phyloP scores from a whole-genome alignment of 2,888 invertebrate genomes.

The Orchesellides sinensis region DNA sequence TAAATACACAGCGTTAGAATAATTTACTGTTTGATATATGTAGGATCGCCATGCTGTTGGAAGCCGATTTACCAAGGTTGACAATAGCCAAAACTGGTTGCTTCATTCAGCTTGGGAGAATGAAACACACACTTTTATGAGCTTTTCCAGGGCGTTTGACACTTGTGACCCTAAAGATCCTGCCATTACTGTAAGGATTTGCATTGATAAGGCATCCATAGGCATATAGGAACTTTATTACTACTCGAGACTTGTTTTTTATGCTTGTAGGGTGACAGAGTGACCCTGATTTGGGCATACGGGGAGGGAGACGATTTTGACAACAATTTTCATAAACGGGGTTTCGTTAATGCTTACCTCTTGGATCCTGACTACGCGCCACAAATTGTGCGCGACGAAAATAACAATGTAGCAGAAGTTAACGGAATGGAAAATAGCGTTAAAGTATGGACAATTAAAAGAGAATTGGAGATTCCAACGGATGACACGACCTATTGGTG shows the following conservation, averaged over 20 bases:
- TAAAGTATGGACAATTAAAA: constrained; percentile 32
- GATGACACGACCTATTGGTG: constrained; percentile 43
- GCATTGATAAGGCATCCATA: no score
- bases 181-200: no score
- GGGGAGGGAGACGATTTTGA: constrained; percentile 31
- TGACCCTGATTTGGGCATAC: constrained; percentile 47
- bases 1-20: no score
- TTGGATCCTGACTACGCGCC: background rate
- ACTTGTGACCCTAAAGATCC: background rate
- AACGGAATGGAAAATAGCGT: no score
- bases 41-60: constrained; percentile 39
- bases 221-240: background rate
- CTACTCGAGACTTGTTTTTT: constrained; percentile 21
- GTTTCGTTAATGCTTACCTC: background rate
- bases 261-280: no score
- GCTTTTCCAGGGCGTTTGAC: constrained; percentile 38
- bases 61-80: background rate
- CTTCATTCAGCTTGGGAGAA: background rate
- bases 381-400: background rate
- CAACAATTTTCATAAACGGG: no score
- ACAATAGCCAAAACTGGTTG: no score
- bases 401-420: background rate
- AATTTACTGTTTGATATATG: no score
- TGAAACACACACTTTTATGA: constrained; percentile 19
- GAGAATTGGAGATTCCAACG: background rate